Base-by-base conservation (phyloP, 1,140 invertebrate species). In the Pissodes strobi region DNA sequence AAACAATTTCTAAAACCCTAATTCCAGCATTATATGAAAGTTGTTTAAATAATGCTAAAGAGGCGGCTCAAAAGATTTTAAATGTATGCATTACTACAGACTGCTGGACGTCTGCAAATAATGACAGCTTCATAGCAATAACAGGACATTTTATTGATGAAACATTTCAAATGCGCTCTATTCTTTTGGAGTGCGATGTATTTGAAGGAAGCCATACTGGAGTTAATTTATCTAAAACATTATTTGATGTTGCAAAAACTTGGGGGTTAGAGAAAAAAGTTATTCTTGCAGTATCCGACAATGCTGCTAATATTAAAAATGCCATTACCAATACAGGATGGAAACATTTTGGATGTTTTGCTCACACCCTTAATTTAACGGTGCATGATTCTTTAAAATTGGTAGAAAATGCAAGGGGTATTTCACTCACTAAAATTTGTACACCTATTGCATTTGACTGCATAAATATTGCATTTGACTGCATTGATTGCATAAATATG, bases 291-390 rank as follows among this genome's bases (percentile, higher is more conserved):
- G 41, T 69, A 30, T 62, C 67, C 12, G 64, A 69, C 55, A 69
- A 69, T 62, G 64, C 64, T 41, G n/a, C 56, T 21, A 69, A 66
- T 52, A 57, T 69, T 8, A 57, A 12, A 58, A 43, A 55, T 41
- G 67, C 64, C 1, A 62, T 69, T 18, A 43, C 8, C 9, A 15
- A 41, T 41, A 41, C 38, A 12, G 15, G 19, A 3, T 58, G 23
- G 15, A 57, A 66, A 43, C 59, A 62, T 53, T 69, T 66, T 57
- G 49, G 48, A 19, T 66, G 63, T 67, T 59, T 62, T 57, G 53
- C 68, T 9, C 48, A 66, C 27, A 58, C 41, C n/a, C 17, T 73
- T 21, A 72, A 72, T 53, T 64, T 72, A 55, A 70, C 72, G 15
- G 67, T 72, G 6, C 49, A 70, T 37, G 58, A 72, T 55, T 39